Conservation (phyloP, 2,888 invertebrate species). For the Auanema freiburgensis region DNA sequence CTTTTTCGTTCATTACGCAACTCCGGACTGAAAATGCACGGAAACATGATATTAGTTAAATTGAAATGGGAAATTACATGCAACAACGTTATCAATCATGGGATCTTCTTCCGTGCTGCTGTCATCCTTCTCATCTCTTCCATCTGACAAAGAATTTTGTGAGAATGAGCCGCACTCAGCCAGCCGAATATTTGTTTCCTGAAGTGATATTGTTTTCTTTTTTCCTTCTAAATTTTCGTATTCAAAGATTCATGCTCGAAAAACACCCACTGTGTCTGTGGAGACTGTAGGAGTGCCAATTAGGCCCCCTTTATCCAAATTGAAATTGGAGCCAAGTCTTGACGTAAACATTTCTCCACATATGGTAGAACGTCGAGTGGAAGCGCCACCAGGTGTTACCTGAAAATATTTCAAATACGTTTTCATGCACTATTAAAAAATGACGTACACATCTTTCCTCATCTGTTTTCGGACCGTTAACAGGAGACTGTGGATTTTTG, state of each 20-base stretch:
- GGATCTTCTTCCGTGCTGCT: conserved; percentile 28
- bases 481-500: conserved; percentile 3
- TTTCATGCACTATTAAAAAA: not conserved
- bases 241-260: not conserved
- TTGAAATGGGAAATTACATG: conserved; percentile 26
- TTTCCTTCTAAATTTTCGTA: no score
- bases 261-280: conserved; percentile 10
- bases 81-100: conserved; percentile 41
- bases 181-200: not conserved
- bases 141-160: conserved; percentile 11
- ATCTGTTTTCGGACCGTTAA: conserved; percentile 1
- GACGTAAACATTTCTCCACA: conserved; percentile 38
- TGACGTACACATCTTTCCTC: conserved; percentile 10
- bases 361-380: not conserved
- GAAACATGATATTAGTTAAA: not conserved
- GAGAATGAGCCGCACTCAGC: conserved; percentile 8
- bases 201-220: no score
- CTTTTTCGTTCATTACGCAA: conserved; percentile 56
- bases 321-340: conserved; percentile 40
- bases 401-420: not conserved
- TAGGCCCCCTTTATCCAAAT: conserved; percentile 26
- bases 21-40: conserved; percentile 43
- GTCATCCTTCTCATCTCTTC: conserved; percentile 31
- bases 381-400: not conserved
- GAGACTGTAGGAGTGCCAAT: conserved; percentile 23